Evolutionary conservation across 2,797 vertebrate genomes (phyloP).

Genomic region (Propithecus deckenii): DNA sequence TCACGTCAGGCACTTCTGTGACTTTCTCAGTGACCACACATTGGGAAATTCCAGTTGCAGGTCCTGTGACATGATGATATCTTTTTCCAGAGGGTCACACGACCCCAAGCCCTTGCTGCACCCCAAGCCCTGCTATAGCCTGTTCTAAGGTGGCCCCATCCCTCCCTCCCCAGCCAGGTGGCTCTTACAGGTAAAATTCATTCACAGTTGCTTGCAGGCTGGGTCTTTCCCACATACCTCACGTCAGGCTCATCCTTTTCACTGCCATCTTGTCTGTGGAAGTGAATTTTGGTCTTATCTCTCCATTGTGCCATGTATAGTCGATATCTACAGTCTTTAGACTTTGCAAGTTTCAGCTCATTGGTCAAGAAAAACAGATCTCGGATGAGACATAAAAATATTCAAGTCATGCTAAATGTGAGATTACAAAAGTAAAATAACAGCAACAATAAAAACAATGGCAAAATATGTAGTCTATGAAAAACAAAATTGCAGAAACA

Average conservation of each 20-base stretch:
- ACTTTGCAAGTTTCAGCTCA: neutral
- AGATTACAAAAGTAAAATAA: neutral
- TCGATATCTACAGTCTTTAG: neutral
- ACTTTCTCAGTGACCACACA: neutral
- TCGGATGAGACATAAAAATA: neutral
- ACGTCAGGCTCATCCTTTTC: neutral
- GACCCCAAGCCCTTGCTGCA: neutral
- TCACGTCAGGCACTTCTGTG: neutral
- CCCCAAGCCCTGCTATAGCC: fast-evolving
- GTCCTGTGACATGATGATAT: neutral
- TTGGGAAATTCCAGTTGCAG: neutral
- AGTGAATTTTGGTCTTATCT: neutral
- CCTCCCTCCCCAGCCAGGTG: fast-evolving
- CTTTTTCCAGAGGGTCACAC: neutral
- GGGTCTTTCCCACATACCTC: neutral
- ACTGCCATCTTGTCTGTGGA: neutral
- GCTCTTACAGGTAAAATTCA: neutral
- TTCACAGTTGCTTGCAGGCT: neutral
- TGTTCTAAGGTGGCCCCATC: neutral
- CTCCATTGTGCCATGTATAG: neutral
- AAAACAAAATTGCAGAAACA: neutral
- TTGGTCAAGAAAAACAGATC: neutral
- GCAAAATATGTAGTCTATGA: neutral
- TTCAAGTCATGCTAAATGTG: neutral
- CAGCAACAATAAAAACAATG: neutral